Conservation (phyloP, 2,888 invertebrate species). For the Syrphus vitripennis region DNA sequence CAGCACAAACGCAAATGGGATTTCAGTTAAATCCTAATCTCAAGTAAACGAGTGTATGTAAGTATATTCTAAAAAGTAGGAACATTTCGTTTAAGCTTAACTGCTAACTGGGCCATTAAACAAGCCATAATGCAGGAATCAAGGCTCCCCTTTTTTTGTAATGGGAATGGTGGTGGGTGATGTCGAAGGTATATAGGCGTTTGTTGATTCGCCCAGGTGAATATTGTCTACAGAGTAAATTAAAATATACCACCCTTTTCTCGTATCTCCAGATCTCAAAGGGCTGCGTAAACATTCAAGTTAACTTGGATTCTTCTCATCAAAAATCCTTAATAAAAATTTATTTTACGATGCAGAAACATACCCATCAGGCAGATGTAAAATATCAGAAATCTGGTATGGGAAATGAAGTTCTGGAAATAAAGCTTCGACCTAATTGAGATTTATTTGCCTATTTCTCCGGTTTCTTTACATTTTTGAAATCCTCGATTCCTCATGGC, state of each 20-base stretch:
- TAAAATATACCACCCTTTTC: slow-evolving; percentile 18
- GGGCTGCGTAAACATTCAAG: slow-evolving; percentile 46
- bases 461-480: slow-evolving; percentile 47
- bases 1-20: slow-evolving; percentile 61
- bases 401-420: background rate
- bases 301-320: slow-evolving; percentile 40
- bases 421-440: slow-evolving; percentile 47
- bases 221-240: slow-evolving; percentile 36
- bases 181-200: background rate
- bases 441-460: slow-evolving; percentile 58
- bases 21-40: slow-evolving; percentile 56
- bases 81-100: slow-evolving; percentile 64
- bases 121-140: slow-evolving; percentile 60
- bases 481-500: slow-evolving; percentile 1
- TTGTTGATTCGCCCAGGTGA: slow-evolving; percentile 39
- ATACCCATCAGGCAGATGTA: slow-evolving; percentile 31
- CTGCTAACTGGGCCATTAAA: slow-evolving; percentile 66
- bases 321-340: slow-evolving; percentile 53
- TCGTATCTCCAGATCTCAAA: background rate
- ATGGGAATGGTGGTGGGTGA: background rate
- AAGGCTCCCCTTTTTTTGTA: slow-evolving; percentile 10
- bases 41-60: slow-evolving; percentile 43
- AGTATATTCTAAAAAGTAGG: slow-evolving; percentile 8
- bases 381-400: background rate
- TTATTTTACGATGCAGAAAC: slow-evolving; percentile 49